Percentiles rank a stretch among this genome's conserved stretches.
phyloP scores from a whole-genome alignment of 2,113 vertebrate genomes.

The Callorhinus ursinus region DNA sequence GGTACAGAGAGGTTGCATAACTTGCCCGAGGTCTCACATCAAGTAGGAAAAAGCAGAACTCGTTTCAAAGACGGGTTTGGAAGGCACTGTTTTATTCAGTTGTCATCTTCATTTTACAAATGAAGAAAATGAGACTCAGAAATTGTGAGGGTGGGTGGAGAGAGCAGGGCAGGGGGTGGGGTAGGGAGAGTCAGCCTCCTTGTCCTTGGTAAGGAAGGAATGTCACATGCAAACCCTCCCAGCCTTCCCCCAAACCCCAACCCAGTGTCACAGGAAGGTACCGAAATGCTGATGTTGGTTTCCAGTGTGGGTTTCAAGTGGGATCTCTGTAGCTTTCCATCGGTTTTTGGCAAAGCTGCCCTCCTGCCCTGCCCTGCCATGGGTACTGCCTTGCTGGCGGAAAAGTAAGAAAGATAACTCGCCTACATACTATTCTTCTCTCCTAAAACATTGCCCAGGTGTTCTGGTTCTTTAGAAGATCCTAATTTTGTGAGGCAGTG shows the following conservation, averaged over 20 bases:
- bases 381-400: background rate
- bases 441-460: background rate
- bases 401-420: background rate
- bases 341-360: background rate
- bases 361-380: background rate
- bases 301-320: background rate
- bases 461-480: background rate
- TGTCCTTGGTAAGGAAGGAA: background rate
- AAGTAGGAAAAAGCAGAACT: background rate
- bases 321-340: background rate
- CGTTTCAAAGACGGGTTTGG: background rate
- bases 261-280: background rate
- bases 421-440: background rate
- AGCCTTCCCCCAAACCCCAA: background rate
- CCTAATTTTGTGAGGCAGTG: background rate
- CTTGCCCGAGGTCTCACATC: background rate
- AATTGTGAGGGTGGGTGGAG: background rate
- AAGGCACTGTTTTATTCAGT: background rate
- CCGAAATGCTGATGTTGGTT: background rate
- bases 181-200: background rate
- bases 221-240: background rate
- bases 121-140: background rate
- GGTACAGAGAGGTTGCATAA: background rate
- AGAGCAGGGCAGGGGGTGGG: background rate
- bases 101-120: background rate